Evolutionary conservation across 37 sponge, comb jelly and placozoan genomes (phyloP).

Genomic region (Diacarnus erythraeanus): DNA sequence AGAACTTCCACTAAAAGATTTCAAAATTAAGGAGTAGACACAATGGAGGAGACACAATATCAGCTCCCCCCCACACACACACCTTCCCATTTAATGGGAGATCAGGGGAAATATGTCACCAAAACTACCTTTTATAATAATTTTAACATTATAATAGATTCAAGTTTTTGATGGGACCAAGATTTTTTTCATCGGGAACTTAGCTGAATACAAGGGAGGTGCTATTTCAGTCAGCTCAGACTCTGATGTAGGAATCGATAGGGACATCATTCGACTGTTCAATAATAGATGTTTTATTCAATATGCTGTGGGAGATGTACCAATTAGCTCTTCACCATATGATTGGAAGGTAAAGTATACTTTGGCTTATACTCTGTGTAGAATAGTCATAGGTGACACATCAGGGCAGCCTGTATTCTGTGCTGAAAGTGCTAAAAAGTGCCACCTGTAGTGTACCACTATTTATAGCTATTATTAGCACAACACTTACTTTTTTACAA

Average conservation of each 20-base stretch:
- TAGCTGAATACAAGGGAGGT: constrained; percentile 31
- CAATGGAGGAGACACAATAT: no score
- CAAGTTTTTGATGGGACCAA: constrained; percentile 6
- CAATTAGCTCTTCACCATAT: neutral
- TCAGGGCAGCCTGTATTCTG: no score
- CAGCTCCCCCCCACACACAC: no score
- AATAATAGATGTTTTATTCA: constrained; percentile 65
- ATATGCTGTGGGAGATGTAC: constrained; percentile 11
- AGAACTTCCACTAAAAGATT: no score
- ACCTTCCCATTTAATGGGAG: neutral
- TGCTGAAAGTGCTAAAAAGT: no score
- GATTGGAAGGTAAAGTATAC: constrained; percentile 4
- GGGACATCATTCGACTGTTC: constrained; percentile 29
- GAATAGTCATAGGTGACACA: no score
- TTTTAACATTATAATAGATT: constrained; percentile 21
- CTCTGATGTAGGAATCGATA: constrained; percentile 30
- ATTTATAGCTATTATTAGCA: neutral
- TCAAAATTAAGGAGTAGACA: no score
- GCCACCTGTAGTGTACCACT: no score
- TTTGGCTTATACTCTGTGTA: no score
- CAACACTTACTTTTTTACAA: neutral
- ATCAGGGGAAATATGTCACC: no score
- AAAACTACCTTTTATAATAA: neutral
- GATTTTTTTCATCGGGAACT: constrained; percentile 35
- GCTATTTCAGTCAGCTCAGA: constrained; percentile 47